Evolutionary conservation across 92 coral and sea anemone genomes (phyloP).

Genomic region (Palythoa caribaeorum): DNA sequence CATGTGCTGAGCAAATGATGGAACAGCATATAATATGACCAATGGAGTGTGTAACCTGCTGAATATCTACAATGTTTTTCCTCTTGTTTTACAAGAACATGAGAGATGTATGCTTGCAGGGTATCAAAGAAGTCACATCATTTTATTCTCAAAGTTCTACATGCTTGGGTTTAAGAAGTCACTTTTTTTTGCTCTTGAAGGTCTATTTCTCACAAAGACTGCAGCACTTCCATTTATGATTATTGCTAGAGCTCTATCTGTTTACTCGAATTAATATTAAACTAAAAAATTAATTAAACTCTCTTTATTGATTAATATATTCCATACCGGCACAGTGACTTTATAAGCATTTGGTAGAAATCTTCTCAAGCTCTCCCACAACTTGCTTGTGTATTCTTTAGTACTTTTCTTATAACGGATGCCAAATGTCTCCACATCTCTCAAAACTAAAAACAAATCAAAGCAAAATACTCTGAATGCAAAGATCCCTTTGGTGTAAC

Average conservation of each 20-base stretch:
- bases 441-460: constrained; percentile 64
- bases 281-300: not conserved
- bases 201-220: too few relatives aligned
- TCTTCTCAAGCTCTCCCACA: constrained; percentile 55
- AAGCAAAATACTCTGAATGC: not conserved
- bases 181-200: too few relatives aligned
- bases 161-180: too few relatives aligned
- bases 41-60: too few relatives aligned
- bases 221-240: too few relatives aligned
- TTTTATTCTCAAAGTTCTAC: too few relatives aligned
- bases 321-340: constrained; percentile 14
- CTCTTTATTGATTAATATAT: not conserved
- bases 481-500: not conserved
- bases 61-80: too few relatives aligned
- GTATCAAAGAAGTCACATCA: not conserved
- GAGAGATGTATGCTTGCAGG: too few relatives aligned
- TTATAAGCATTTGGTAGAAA: constrained; percentile 59
- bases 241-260: not conserved
- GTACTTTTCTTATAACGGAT: constrained; percentile 81
- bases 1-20: too few relatives aligned
- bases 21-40: too few relatives aligned
- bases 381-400: constrained; percentile 59
- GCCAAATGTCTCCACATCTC: constrained; percentile 90
- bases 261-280: too few relatives aligned
- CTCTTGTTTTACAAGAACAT: too few relatives aligned